Evolutionary conservation across 2,888 invertebrate genomes (phyloP).

Genomic region (Caradrina kadenii): DNA sequence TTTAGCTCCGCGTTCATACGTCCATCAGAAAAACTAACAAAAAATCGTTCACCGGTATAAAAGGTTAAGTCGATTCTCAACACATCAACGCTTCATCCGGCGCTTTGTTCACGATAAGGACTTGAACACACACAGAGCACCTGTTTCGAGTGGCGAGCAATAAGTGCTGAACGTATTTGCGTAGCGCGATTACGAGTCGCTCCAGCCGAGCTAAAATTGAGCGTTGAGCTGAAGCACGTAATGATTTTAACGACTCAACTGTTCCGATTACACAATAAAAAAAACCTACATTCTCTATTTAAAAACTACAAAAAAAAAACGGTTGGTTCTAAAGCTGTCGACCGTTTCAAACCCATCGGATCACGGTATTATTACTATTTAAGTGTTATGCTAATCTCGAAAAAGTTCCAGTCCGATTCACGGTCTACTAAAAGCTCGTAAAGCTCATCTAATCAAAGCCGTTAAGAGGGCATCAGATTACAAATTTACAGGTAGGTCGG

Average conservation of each 20-base stretch:
- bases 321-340: conserved; percentile 11
- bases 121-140: conserved; percentile 82
- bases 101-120: conserved; percentile 83
- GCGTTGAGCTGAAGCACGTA: conserved; percentile 63
- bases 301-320: conserved; percentile 39
- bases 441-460: conserved; percentile 79
- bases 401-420: conserved; percentile 66
- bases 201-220: conserved; percentile 73
- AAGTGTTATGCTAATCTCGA: conserved; percentile 56
- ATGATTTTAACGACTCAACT: conserved; percentile 60
- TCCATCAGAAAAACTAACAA: conserved; percentile 37
- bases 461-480: conserved; percentile 81
- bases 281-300: conserved; percentile 47
- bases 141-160: conserved; percentile 83
- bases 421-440: conserved; percentile 73
- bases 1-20: conserved; percentile 11
- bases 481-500: conserved; percentile 85
- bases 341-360: conserved; percentile 38
- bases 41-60: conserved; percentile 55
- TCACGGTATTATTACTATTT: conserved; percentile 56
- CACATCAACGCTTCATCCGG: conserved; percentile 74
- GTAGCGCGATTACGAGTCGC: conserved; percentile 83
- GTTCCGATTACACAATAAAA: conserved; percentile 57
- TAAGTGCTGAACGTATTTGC: conserved; percentile 89
- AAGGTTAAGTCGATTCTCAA: conserved; percentile 72